These are phyloP conservation scores for Labeo rohita DNA, from an alignment of 2,113 vertebrate species.

Conservation along the genomic window DNA sequence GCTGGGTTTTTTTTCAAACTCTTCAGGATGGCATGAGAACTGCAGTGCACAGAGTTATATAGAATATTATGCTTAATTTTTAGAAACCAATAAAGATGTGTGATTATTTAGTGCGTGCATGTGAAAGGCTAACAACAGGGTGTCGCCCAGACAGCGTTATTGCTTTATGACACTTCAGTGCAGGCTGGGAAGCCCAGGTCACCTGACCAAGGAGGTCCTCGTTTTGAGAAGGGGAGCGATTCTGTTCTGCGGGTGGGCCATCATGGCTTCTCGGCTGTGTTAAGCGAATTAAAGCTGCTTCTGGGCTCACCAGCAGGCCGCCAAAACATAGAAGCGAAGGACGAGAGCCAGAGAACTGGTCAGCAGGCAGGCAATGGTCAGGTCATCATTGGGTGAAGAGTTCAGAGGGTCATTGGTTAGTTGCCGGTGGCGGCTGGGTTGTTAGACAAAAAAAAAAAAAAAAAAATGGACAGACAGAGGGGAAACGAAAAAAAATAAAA, in stretches of 20 bases:
- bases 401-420: conserved; percentile 99
- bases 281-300: conserved; percentile 88
- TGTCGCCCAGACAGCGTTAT: conserved; percentile 80
- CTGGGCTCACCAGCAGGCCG: conserved; percentile 80
- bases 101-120: conserved; percentile 25
- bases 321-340: conserved; percentile 87
- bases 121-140: conserved; percentile 44
- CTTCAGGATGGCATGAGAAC: conserved; percentile 14
- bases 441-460: conserved; percentile 88
- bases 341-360: conserved; percentile 98
- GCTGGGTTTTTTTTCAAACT: background rate
- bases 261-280: conserved; percentile 70
- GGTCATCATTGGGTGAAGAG: conserved; percentile 99
- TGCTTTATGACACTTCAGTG: conserved; percentile 92
- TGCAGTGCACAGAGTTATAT: conserved; percentile 5
- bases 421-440: conserved; percentile 99
- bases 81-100: background rate
- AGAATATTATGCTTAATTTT: conserved; percentile 6
- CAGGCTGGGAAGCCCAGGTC: conserved; percentile 86
- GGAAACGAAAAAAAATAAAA: conserved; percentile 72
- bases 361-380: conserved; percentile 98
- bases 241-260: conserved; percentile 54
- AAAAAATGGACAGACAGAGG: conserved; percentile 80
- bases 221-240: conserved; percentile 53
- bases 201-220: conserved; percentile 78